Evolutionary conservation across 2,113 vertebrate species (phyloP), one percentile per base, ranked within the genome.

Genomic region (Eleginops maclovinus): DNA sequence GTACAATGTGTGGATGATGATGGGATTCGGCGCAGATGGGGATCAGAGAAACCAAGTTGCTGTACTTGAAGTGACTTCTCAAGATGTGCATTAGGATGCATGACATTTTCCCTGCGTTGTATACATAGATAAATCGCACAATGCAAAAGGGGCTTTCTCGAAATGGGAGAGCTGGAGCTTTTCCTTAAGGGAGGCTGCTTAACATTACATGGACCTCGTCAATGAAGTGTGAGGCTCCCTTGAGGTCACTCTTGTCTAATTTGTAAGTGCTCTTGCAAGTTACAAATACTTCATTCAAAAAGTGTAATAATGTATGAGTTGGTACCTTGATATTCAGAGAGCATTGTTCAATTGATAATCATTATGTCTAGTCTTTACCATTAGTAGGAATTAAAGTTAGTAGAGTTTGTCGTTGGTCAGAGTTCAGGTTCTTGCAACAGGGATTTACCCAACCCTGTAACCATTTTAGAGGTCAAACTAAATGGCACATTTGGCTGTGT

Each of bases 1-100:
- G 78, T 40, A 19, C 47, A 64, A 64, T 28, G 86, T 61, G 72
- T 4, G 49, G 55, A 78, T 26, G 83, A 69, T 70, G 81, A 75
- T 14, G 36, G 54, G 63, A 55, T 21, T 46, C 24, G n/a, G 46
- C 15, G 70, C 67, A 28, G 66, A 81, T 49, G 81, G n/a, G 47
- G 43, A 72, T 28, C 31, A 44, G 3, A 63, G 51, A 17, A 70
- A 11, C 56, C 5, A 24, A 54, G 63, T 0, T 7, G 47, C 55
- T 14, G 46, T 55, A 14, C 4, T 9, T 50, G 31, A 36, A 36
- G 47, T 2, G 21, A 4, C 6, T 10, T 36, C 60, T 28, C 0
- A 15, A 22, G 77, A 0, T 36, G 46, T 1, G 7, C 46, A 16
- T 49, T 36, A 59, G 60, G 63, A 17, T 17, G 0, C 47, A 44